Evolutionary conservation across 2,113 vertebrate genomes (phyloP), one percentile per base, ranked within the genome.

Genomic region (Xiphophorus couchianus): DNA sequence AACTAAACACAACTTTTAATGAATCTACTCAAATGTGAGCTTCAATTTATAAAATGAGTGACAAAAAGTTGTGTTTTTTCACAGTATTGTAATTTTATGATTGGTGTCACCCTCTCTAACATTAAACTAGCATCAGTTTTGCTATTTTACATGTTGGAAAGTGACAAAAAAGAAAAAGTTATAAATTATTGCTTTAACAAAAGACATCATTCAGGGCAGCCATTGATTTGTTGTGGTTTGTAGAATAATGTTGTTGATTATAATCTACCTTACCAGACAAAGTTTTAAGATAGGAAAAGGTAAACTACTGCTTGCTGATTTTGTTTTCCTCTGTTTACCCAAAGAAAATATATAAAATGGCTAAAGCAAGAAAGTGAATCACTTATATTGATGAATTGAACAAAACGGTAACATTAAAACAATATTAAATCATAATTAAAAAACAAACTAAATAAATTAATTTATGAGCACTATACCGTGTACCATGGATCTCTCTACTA

Each of bases 181-280:
- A 19, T 1, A 19, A 48, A 48, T 48, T 6, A 48, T 48, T 6
- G 5, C 44, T 19, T 48, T 48, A 48, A 22, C 17, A 4, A 19
- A 48, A 19, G 13, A 25, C 51, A 10, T 54, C 1, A 54, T 25
- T 54, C 8, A 25, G 10, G 22, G 6, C 51, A 54, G 51, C 51
- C 83, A 91, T 91, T 90, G 90, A 89, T 91, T 88, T 91, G 89
- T 85, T 72, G 71, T 90, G 90, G 87, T 91, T 92, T 92, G 88
- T 84, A 76, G 80, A 84, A 83, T 81, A 91, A 85, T 81, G 81
- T 75, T 82, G 75, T 77, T 77, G 63, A 39, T 80, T 86, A 83
- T 85, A 86, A 87, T 66, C 79, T 74, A 83, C 75, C 87, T 82
- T 83, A 89, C 80, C 82, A 44, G 66, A 63, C 39, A 80, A 61